A percentile compares a stretch with the other conserved stretches of the same genome.
Conservation (phyloP, 2,888 invertebrate species). For the Operophtera brumata region DNA sequence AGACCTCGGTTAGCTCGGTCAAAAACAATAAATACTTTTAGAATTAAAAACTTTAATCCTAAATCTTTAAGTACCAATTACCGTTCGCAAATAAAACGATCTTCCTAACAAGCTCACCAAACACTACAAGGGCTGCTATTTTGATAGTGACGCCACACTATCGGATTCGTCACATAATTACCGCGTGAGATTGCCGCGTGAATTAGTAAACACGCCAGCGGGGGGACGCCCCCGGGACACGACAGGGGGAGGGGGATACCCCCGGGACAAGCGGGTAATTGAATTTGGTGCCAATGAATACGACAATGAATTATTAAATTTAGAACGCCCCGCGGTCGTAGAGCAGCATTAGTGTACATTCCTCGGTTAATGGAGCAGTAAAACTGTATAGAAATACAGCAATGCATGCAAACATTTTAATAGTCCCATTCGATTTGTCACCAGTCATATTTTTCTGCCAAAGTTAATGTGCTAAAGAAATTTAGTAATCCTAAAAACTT, state of each 20-base stretch:
- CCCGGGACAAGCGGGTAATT: slow-evolving; percentile 55
- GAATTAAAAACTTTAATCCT: not conserved
- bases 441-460: no score
- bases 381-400: not conserved
- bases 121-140: slow-evolving; percentile 1
- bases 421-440: no score
- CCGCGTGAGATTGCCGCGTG: slow-evolving; percentile 73
- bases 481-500: no score
- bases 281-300: slow-evolving; percentile 77
- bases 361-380: slow-evolving; percentile 15
- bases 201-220: slow-evolving; percentile 66
- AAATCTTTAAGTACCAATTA: slow-evolving; percentile 2
- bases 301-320: slow-evolving; percentile 78
- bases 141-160: slow-evolving; percentile 35
- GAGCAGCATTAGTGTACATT: slow-evolving; percentile 33
- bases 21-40: no score
- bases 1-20: no score
- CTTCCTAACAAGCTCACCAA: slow-evolving; percentile 13
- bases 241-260: slow-evolving; percentile 25
- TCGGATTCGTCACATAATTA: slow-evolving; percentile 70
- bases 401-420: no score
- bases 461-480: no score
- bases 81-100: slow-evolving; percentile 9
- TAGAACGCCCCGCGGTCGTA: slow-evolving; percentile 32
- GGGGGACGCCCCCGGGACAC: slow-evolving; percentile 29